Percentiles rank a stretch among this genome's conserved stretches.
Conservation (phyloP, 1,140 invertebrate genomes). For the Bombus breviceps region DNA sequence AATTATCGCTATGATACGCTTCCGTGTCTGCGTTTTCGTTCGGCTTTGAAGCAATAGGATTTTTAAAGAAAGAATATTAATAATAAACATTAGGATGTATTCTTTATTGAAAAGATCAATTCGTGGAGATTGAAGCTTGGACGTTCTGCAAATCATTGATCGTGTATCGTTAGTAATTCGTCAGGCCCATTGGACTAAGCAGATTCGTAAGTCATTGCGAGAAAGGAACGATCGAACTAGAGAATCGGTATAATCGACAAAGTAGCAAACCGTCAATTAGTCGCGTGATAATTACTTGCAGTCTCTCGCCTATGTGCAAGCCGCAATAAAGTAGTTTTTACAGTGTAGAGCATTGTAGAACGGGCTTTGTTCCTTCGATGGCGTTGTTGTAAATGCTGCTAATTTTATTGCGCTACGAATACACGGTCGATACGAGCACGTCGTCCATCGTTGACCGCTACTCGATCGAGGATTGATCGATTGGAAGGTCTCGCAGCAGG, state of each 20-base stretch:
- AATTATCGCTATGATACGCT: neutral
- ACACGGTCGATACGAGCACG: constrained; percentile 55
- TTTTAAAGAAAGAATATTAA: too few species aligned
- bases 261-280: too few species aligned
- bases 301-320: constrained; percentile 2
- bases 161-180: too few species aligned
- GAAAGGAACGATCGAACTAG: too few species aligned
- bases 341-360: too few species aligned
- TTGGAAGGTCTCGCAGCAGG: constrained; percentile 51
- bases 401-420: constrained; percentile 73
- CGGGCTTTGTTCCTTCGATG: constrained; percentile 29
- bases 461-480: constrained; percentile 59
- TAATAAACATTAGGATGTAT: too few species aligned
- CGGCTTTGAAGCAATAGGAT: too few species aligned
- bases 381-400: constrained; percentile 48
- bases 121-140: too few species aligned
- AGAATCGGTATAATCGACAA: too few species aligned
- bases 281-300: constrained; percentile 34
- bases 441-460: constrained; percentile 56
- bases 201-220: neutral
- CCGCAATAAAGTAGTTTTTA: constrained; percentile 40
- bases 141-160: too few species aligned
- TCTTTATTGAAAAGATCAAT: too few species aligned
- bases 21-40: neutral
- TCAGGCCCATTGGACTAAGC: too few species aligned